Conservation (phyloP, 1,140 invertebrate genomes). For the Physella acuta region DNA sequence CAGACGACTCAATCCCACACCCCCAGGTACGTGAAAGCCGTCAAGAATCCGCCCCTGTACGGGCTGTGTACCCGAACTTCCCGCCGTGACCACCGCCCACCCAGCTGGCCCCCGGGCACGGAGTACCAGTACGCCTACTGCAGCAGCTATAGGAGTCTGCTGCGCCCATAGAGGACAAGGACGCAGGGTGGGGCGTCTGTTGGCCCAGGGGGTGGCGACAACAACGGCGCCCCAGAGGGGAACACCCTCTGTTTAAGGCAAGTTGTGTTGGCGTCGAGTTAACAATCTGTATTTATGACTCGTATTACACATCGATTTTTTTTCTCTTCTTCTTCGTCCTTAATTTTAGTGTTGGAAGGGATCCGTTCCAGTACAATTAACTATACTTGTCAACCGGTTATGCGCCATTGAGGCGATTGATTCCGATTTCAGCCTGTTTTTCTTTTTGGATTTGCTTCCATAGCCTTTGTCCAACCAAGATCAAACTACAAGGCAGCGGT, state of each 20-base stretch:
- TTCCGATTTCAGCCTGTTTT: too few species aligned
- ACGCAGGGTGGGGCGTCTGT: neutral
- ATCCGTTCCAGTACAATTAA: too few species aligned
- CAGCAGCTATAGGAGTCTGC: conserved; percentile 12
- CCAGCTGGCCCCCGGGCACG: conserved; percentile 2
- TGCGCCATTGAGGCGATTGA: too few species aligned
- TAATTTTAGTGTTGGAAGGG: too few species aligned
- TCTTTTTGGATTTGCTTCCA: too few species aligned
- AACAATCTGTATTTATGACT: too few species aligned
- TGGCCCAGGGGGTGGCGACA: neutral
- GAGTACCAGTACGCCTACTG: conserved; percentile 23
- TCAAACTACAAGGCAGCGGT: too few species aligned
- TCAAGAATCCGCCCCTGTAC: conserved; percentile 8
- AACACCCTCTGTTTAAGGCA: neutral
- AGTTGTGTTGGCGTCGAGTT: too few species aligned
- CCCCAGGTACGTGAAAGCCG: neutral
- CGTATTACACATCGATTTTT: too few species aligned
- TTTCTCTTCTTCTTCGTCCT: too few species aligned
- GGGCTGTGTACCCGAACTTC: conserved; percentile 4
- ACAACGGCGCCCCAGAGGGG: neutral
- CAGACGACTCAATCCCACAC: neutral
- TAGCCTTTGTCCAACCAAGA: too few species aligned
- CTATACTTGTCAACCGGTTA: too few species aligned
- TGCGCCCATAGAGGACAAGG: neutral
- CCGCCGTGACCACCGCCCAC: neutral